Conservation (phyloP, 1,140 invertebrate species). For the Teleopsis dalmanni region DNA sequence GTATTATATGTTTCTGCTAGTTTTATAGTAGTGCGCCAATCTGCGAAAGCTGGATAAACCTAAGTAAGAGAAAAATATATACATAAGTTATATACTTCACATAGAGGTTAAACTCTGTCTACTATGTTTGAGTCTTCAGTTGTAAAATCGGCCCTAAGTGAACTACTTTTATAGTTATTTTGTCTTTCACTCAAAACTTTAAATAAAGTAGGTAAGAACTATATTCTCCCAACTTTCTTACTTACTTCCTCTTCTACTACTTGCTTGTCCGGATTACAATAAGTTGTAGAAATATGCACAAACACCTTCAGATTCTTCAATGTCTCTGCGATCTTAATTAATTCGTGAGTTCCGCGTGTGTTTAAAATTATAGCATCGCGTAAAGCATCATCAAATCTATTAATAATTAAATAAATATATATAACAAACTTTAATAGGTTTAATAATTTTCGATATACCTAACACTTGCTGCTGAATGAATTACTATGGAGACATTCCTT, state of each 20-base stretch:
- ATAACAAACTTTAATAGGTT: not conserved
- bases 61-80: no score
- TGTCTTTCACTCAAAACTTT: no score
- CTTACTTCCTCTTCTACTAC: slow-evolving; percentile 60
- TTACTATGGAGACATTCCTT: slow-evolving; percentile 73
- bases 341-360: slow-evolving; percentile 56
- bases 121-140: no score
- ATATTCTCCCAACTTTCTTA: no score
- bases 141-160: no score
- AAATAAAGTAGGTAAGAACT: no score
- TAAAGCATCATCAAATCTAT: slow-evolving; percentile 62
- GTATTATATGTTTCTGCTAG: slow-evolving; percentile 72
- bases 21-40: slow-evolving; percentile 78
- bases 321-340: slow-evolving; percentile 57
- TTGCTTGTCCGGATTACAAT: slow-evolving; percentile 66
- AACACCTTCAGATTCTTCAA: slow-evolving; percentile 64
- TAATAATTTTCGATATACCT: no score
- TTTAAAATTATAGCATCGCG: slow-evolving; percentile 59
- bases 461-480: slow-evolving; percentile 92
- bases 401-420: not conserved
- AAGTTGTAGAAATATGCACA: slow-evolving; percentile 81
- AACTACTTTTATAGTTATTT: no score
- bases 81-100: no score
- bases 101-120: no score
- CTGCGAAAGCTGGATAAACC: slow-evolving; percentile 72